Conservation (phyloP, 2,797 vertebrate species). For the Clarias fuscus region DNA sequence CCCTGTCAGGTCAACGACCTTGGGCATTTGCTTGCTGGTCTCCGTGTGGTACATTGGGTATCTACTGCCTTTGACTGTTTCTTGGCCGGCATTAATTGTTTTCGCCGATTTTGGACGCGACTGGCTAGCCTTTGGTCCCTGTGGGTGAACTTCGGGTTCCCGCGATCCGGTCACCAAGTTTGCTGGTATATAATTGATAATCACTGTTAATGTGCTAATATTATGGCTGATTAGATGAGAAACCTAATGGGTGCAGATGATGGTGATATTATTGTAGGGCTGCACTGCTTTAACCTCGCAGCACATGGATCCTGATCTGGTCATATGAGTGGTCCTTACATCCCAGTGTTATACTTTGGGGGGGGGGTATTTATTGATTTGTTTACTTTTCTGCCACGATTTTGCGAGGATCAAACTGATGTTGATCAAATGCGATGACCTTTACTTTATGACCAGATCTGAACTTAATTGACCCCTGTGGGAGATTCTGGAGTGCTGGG, state of each 20-base stretch:
- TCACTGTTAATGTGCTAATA: too few species aligned
- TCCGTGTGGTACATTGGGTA: too few species aligned
- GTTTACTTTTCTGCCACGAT: not conserved
- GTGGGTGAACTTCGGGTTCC: too few species aligned
- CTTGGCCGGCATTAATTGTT: too few species aligned
- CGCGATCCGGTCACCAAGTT: too few species aligned
- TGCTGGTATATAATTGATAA: too few species aligned
- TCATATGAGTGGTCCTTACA: not conserved
- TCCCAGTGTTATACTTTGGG: not conserved
- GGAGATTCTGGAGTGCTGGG: not conserved
- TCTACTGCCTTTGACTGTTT: too few species aligned
- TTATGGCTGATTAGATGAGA: not conserved
- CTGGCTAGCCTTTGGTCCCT: too few species aligned
- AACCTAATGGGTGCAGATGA: not conserved
- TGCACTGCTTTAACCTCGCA: not conserved
- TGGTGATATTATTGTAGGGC: not conserved
- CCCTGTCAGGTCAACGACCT: too few species aligned
- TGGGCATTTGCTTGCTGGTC: too few species aligned
- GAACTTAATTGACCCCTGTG: not conserved
- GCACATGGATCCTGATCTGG: not conserved
- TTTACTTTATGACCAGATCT: not conserved
- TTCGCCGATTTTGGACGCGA: too few species aligned
- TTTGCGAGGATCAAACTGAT: not conserved
- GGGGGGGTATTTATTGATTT: not conserved
- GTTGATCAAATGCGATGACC: not conserved